These are phyloP conservation scores for Odontomyia ornata DNA, from an alignment of 2,888 invertebrate species.

Conservation along the genomic window DNA sequence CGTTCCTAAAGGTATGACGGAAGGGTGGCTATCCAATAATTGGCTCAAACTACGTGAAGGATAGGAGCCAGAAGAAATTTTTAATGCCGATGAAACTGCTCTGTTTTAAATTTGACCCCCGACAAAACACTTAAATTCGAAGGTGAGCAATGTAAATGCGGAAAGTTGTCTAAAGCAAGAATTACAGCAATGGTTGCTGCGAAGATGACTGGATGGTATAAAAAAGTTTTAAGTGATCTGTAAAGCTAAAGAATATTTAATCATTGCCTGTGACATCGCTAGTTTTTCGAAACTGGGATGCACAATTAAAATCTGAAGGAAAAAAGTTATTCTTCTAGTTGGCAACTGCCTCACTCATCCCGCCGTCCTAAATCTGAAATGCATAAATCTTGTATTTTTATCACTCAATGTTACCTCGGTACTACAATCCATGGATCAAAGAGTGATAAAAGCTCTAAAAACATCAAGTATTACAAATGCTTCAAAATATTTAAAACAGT, in stretches of 20 bases:
- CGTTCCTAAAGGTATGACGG: constrained; percentile 51
- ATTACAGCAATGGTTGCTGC: constrained; percentile 56
- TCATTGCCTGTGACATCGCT: constrained; percentile 55
- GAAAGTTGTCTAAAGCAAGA: constrained; percentile 58
- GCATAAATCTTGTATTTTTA: constrained; percentile 6
- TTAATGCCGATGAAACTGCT: constrained; percentile 55
- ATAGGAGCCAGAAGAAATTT: constrained; percentile 53
- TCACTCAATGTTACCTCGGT: constrained; percentile 2
- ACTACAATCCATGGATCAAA: not conserved
- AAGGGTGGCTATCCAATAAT: constrained; percentile 52
- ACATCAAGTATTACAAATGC: constrained; percentile 2
- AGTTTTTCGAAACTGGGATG: constrained; percentile 5
- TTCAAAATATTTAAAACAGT: constrained; percentile 3
- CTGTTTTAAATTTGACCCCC: constrained; percentile 53
- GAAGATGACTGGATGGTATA: constrained; percentile 54
- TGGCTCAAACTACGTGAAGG: constrained; percentile 53
- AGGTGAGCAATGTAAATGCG: constrained; percentile 55
- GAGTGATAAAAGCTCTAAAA: not conserved
- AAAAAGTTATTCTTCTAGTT: not conserved
- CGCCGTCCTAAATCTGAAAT: not conserved
- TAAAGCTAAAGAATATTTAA: constrained; percentile 52
- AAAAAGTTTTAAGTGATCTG: too few relatives aligned
- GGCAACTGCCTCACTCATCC: not conserved
- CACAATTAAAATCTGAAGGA: not conserved
- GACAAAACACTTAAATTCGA: constrained; percentile 55